A percentile compares a stretch with the other conserved stretches of the same genome.
Evolutionary conservation across 2,888 invertebrate species (phyloP).

Genomic region (Dorcus parallelipipedus): DNA sequence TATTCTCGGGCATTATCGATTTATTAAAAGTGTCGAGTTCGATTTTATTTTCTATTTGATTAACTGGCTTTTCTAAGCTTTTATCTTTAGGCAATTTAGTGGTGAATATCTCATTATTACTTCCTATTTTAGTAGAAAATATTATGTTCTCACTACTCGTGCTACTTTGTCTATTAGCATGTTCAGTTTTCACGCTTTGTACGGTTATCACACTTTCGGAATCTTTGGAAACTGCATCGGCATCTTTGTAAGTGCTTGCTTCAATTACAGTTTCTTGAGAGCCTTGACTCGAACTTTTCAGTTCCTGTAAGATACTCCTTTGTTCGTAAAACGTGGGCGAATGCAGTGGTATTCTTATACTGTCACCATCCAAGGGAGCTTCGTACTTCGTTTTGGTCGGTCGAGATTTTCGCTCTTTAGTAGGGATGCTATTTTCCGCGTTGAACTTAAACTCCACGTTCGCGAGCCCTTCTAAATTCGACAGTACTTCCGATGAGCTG

Average conservation of each 20-base stretch:
- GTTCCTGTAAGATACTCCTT: conserved; percentile 36
- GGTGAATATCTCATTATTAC: conserved; percentile 66
- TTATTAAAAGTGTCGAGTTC: not conserved
- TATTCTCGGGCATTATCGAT: not conserved
- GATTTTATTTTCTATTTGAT: not conserved
- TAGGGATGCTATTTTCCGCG: conserved; percentile 23
- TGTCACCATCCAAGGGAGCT: conserved; percentile 58
- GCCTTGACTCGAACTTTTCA: conserved; percentile 49
- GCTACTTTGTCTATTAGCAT: conserved; percentile 41
- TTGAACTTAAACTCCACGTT: conserved; percentile 45
- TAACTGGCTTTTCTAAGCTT: conserved; percentile 17
- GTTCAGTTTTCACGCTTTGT: conserved; percentile 13
- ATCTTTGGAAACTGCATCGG: conserved; percentile 5
- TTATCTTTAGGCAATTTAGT: conserved; percentile 46
- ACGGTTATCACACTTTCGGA: not conserved
- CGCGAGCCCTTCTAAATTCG: conserved; percentile 44
- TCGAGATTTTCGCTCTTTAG: conserved; percentile 1
- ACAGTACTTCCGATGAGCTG: conserved; percentile 33
- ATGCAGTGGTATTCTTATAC: conserved; percentile 70
- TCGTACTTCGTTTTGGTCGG: conserved; percentile 57
- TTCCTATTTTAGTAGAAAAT: conserved; percentile 67
- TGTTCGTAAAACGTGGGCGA: conserved; percentile 69
- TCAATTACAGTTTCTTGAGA: conserved; percentile 54
- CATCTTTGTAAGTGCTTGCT: conserved; percentile 26
- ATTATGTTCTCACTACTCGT: conserved; percentile 53